Conservation (phyloP, 2,888 invertebrate genomes). For the Drosophila borborema region DNA sequence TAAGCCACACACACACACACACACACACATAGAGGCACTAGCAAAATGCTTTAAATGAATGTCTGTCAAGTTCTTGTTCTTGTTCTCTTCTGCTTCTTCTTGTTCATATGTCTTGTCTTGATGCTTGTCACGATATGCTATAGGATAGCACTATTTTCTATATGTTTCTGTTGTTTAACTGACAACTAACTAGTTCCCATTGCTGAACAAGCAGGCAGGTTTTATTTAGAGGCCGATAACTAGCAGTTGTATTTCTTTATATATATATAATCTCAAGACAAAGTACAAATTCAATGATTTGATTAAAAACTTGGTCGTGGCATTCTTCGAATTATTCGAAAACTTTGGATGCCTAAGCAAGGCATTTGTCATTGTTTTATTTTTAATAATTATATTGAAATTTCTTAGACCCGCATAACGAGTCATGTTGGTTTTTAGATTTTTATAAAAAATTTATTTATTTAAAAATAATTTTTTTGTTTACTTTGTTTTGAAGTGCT, state of each 20-base stretch:
- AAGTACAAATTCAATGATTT: not conserved
- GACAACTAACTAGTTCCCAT: not conserved
- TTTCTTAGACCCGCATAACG: not conserved
- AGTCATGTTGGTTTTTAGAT: not conserved
- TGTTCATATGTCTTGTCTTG: constrained; percentile 20
- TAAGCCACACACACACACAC: constrained; percentile 50
- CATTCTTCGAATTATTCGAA: not conserved
- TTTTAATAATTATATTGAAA: not conserved
- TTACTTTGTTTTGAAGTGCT: not conserved
- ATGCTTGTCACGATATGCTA: constrained; percentile 30
- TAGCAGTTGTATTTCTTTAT: no score
- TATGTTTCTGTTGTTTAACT: constrained; percentile 9
- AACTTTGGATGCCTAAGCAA: not conserved
- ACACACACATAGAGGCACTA: constrained; percentile 20
- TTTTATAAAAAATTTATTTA: no score
- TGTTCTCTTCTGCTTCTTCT: constrained; percentile 5
- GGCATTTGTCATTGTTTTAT: not conserved
- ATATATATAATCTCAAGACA: constrained; percentile 4
- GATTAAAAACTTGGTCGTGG: not conserved
- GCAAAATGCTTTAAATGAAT: constrained; percentile 44
- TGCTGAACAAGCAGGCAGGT: not conserved
- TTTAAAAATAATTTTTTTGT: not conserved
- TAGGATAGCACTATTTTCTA: constrained; percentile 13
- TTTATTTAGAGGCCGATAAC: not conserved
- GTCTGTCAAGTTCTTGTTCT: constrained; percentile 38